A percentile compares a stretch with the other conserved stretches of the same genome.
Evolutionary conservation across 1,140 invertebrate species (phyloP).

Genomic region (Drosophila sp.): DNA sequence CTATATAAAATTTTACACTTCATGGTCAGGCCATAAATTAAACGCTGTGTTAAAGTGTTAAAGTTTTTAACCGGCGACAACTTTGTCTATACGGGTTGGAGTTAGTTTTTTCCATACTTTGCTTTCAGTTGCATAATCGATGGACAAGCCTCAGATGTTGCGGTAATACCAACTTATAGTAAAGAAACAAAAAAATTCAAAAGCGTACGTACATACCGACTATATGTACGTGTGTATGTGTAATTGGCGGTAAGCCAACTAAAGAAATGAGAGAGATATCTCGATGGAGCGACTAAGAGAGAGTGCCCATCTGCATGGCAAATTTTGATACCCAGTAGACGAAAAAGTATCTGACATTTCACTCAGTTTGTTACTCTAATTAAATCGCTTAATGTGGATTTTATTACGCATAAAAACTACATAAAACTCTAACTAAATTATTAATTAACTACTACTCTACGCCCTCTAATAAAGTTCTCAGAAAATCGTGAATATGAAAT

Average conservation of each 20-base stretch:
- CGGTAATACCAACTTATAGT: conserved; percentile 52
- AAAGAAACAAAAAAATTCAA: conserved; percentile 27
- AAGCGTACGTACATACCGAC: conserved; percentile 37
- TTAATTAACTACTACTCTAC: too few species aligned
- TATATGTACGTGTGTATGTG: conserved; percentile 6
- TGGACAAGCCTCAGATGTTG: conserved; percentile 57
- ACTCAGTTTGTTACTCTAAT: too few species aligned
- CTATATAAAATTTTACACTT: conserved; percentile 64
- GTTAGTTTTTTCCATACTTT: conserved; percentile 30
- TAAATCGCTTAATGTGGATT: too few species aligned
- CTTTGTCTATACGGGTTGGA: conserved; percentile 26
- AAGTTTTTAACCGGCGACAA: conserved; percentile 47
- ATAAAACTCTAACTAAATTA: too few species aligned
- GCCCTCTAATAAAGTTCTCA: too few species aligned
- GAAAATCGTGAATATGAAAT: too few species aligned
- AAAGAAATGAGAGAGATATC: background rate
- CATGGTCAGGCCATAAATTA: conserved; percentile 48
- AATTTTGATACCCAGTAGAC: background rate
- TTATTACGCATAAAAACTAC: too few species aligned
- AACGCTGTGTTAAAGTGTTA: conserved; percentile 2
- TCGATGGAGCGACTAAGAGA: background rate
- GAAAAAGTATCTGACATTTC: background rate
- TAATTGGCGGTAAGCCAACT: conserved; percentile 37
- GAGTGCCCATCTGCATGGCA: conserved; percentile 1
- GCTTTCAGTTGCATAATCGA: conserved; percentile 66